These are phyloP conservation scores for Chunga burmeisteri DNA, from an alignment of 2,113 vertebrate species.

Conservation along the genomic window DNA sequence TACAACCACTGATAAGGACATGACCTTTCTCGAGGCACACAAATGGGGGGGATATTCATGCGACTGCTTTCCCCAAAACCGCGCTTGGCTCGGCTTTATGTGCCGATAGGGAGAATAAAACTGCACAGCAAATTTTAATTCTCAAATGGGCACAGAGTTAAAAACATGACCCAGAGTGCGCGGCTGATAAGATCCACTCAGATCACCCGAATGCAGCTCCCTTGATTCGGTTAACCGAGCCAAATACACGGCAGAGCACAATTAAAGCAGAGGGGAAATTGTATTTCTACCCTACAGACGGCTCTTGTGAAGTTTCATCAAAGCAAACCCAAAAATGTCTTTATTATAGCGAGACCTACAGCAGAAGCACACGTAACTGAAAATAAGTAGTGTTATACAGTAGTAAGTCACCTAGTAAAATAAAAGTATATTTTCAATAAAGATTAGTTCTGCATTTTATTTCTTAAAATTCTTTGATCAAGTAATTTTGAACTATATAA, in stretches of 20 bases:
- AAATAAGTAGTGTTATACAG: conserved; percentile 20
- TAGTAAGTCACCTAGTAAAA: conserved; percentile 60
- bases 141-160: background rate
- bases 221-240: conserved; percentile 31
- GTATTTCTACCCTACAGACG: conserved; percentile 37
- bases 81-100: background rate
- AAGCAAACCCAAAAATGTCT: conserved; percentile 36
- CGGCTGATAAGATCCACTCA: background rate
- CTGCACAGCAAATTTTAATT: background rate
- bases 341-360: conserved; percentile 28
- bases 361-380: conserved; percentile 16
- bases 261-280: conserved; percentile 40
- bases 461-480: conserved; percentile 57
- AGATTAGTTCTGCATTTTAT: conserved; percentile 52
- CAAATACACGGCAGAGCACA: conserved; percentile 14
- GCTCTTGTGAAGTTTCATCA: conserved; percentile 49
- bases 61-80: background rate
- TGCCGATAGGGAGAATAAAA: background rate
- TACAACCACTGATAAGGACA: conserved; percentile 47
- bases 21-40: background rate
- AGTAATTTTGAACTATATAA: conserved; percentile 60
- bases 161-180: background rate
- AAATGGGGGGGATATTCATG: background rate
- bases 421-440: conserved; percentile 56
- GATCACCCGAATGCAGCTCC: conserved; percentile 3